Percentiles rank a stretch among this genome's conserved stretches.
phyloP scores from a whole-genome alignment of 2,888 invertebrate genomes.

The Hymenopus coronatus region DNA sequence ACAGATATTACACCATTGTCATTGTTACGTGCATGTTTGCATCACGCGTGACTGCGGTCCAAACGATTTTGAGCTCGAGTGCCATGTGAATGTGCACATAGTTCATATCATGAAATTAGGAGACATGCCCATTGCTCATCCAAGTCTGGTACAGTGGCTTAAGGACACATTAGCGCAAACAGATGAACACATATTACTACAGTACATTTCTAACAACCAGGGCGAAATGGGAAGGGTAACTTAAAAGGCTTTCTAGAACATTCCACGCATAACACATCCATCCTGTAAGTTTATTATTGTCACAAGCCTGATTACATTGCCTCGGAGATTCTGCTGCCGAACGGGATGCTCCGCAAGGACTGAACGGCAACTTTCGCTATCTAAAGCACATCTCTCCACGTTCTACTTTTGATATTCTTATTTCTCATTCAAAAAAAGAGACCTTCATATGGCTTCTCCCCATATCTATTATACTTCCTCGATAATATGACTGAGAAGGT shows the following conservation, averaged over 20 bases:
- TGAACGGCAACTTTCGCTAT: too few relatives aligned
- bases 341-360: background rate
- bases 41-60: background rate
- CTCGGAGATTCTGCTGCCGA: background rate
- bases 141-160: background rate
- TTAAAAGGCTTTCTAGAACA: background rate
- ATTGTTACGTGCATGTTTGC: background rate
- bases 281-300: background rate
- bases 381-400: too few relatives aligned
- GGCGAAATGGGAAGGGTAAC: background rate
- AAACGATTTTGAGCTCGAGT: background rate
- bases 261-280: background rate
- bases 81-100: background rate
- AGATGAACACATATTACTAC: background rate
- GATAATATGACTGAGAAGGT: too few relatives aligned
- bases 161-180: background rate
- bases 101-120: background rate
- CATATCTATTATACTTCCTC: too few relatives aligned
- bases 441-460: too few relatives aligned
- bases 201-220: background rate
- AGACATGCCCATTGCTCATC: background rate
- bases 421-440: too few relatives aligned
- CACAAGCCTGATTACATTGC: background rate
- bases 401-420: too few relatives aligned
- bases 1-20: background rate